phyloP scores from a whole-genome alignment of 2,113 vertebrate genomes.

The Hipposideros armiger region DNA sequence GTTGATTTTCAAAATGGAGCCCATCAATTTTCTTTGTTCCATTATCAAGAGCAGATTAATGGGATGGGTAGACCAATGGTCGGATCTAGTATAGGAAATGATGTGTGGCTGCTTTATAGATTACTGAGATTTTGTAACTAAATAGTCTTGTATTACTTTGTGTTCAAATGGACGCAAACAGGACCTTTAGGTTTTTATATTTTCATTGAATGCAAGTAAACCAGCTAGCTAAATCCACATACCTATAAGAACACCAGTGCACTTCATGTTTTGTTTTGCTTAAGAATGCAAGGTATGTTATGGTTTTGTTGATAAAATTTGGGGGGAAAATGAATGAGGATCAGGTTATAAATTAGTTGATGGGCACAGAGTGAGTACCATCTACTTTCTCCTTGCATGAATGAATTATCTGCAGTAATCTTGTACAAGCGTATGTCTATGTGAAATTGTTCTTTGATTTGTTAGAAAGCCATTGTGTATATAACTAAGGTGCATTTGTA shows the following conservation, averaged over 20 bases:
- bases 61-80: not conserved
- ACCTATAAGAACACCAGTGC: not conserved
- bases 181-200: not conserved
- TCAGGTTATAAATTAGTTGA: conserved; percentile 27
- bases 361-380: not conserved
- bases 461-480: conserved; percentile 12
- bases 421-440: not conserved
- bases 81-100: not conserved
- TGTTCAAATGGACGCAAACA: conserved; percentile 29
- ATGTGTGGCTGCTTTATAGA: conserved; percentile 1
- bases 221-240: conserved; percentile 3
- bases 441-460: conserved; percentile 34
- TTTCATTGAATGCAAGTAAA: conserved; percentile 20
- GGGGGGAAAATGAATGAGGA: not conserved
- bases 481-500: not conserved
- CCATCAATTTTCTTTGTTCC: not conserved
- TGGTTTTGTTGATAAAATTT: conserved; percentile 40
- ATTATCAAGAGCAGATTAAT: not conserved
- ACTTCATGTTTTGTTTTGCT: conserved; percentile 32
- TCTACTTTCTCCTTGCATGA: conserved; percentile 41
- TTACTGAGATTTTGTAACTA: not conserved
- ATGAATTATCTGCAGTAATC: conserved; percentile 39
- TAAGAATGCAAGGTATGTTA: conserved; percentile 23
- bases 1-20: conserved; percentile 6
- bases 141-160: not conserved